Base-by-base conservation (phyloP, 2,113 vertebrate species). In the Daubentonia madagascariensis region DNA sequence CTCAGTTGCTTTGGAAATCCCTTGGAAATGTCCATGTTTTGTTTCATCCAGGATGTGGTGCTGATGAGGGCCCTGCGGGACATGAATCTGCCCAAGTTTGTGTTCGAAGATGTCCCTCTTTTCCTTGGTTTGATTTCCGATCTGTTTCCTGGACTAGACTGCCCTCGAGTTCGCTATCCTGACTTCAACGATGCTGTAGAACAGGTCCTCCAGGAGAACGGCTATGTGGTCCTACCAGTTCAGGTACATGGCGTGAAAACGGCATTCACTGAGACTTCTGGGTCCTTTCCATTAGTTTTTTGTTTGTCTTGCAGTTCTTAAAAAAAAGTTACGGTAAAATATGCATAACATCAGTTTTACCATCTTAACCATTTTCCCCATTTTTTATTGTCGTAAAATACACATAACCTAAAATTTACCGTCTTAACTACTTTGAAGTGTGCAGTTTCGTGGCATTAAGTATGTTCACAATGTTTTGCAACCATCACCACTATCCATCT, bases 81-180 rank as follows among this genome's bases (percentile, higher is more conserved):
- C 98, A 99, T 99, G 99, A 99, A 99, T 97, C 99, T 99, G 81
- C 99, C 99, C 92, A 99, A 99, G 98, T 99, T 99, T 96, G 99
- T 99, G 67, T 99, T 99, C 98, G 99, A 99, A 97, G 99, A 99
- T 0, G 99, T 99, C 5, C 99, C 99, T 61, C 99, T 99, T 75
- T 99, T 99, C 97, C 99, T 99, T 14, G 99, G 99, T 23, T 98
- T 99, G 52, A 99, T 99, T 93, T 99, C 99, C 14, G 99, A 99
- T 85, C 98, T 99, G 45, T 99, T 99, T 94, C 99, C 99, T 1
- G 99, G 99, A 43, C 98, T 99, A 45, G 99, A 99, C 97, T 99
- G 99, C 95, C 99, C 99, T 63, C 99, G 99, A 3, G 99, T 99
- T n/a, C 98, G 98, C 83, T 99, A 99, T 97, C 99, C 99, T 2